Base-by-base conservation (phyloP, 2,888 invertebrate genomes). In the Athrips mouffetella region DNA sequence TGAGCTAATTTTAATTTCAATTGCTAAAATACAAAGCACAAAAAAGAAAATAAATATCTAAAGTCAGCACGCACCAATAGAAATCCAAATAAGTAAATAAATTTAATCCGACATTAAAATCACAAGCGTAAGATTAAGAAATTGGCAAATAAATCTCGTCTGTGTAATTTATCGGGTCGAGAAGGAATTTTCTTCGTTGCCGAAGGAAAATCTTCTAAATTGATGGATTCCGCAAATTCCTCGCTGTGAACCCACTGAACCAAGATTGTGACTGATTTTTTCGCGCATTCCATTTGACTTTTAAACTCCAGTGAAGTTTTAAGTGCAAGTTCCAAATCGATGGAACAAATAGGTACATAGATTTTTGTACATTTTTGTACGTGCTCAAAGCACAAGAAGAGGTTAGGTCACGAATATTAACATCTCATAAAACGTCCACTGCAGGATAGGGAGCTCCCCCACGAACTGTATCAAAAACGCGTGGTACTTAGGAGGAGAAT, bases 151-250 rank as follows among this genome's bases (percentile, higher is more conserved):
- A 82, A 82, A 81, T 80, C 77, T 76, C 69, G 64, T 64, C 61
- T 59, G 57, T 70, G 70, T 78, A 80, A 82, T 80, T 80, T 80
- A 81, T 80, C 63, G 76, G 68, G 60, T 65, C 63, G 69, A 59
- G 65, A 62, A 59, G 62, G 74, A 74, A 73, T 77, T 73, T 62
- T 64, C 61, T 60, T 64, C 50, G 57, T 64, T 62, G 61, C 65
- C 63, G 64, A 70, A 70, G 73, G 73, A 66, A 73, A 77, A 75
- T 78, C 73, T 76, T 65, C 66, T 74, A 74, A 78, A 82, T 79
- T 80, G 80, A 80, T 78, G 76, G 72, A 79, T 79, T 74, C 76
- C 73, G 64, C 66, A 72, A 75, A 81, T 80, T 75, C 69, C 63
- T 58, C 57, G 60, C 56, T 60, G 62, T 59, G 60, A 65, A 71